phyloP scores from a whole-genome alignment of 2,888 invertebrate genomes.

The Xylota sylvarum region DNA sequence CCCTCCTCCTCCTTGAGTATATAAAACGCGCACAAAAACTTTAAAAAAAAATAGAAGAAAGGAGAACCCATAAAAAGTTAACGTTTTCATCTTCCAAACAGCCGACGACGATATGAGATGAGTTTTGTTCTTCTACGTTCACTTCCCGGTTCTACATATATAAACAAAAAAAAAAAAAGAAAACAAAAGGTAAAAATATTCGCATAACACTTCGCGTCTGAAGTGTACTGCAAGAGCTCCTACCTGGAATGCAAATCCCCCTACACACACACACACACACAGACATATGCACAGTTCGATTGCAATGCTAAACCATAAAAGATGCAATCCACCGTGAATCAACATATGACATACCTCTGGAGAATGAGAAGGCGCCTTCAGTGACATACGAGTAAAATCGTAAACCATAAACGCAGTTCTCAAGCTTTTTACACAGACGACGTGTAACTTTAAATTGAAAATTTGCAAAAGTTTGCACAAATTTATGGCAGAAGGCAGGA shows the following conservation, averaged over 20 bases:
- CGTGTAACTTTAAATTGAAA: slow-evolving; percentile 62
- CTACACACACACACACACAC: slow-evolving; percentile 6
- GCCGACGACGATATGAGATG: slow-evolving; percentile 32
- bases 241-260: slow-evolving; percentile 45
- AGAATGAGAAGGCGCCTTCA: neutral
- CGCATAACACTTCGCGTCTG: slow-evolving; percentile 63
- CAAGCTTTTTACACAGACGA: slow-evolving; percentile 9
- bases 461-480: slow-evolving; percentile 51
- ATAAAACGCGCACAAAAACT: slow-evolving; percentile 58
- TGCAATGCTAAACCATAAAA: slow-evolving; percentile 50
- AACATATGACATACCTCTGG: neutral
- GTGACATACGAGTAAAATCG: slow-evolving; percentile 28
- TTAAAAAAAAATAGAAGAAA: slow-evolving; percentile 20
- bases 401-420: slow-evolving; percentile 14
- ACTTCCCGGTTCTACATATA: slow-evolving; percentile 49
- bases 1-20: slow-evolving; percentile 41
- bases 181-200: slow-evolving; percentile 65
- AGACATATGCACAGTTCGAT: slow-evolving; percentile 47
- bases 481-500: slow-evolving; percentile 46
- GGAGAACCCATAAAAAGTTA: slow-evolving; percentile 31
- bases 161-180: slow-evolving; percentile 3
- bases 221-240: slow-evolving; percentile 22
- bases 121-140: slow-evolving; percentile 47
- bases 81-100: slow-evolving; percentile 33
- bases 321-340: slow-evolving; percentile 28